Evolutionary conservation across 2,888 invertebrate genomes (phyloP), one percentile per base, ranked within the genome.

Genomic region (Emmelina monodactyla): DNA sequence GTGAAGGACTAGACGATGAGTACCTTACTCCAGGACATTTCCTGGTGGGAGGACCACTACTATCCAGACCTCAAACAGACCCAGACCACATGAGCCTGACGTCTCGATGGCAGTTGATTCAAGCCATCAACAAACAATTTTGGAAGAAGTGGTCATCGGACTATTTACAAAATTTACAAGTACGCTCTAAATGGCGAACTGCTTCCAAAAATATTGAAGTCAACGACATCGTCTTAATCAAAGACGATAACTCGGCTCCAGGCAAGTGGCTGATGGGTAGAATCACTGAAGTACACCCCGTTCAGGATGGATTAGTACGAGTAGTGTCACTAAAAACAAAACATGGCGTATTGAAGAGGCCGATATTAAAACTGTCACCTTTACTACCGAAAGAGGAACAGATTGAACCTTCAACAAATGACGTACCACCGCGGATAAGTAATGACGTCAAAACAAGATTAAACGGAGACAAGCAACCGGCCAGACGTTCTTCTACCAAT

Each of bases 281-380:
- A 4, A 10, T 32, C 12, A 12, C 11, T 2, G 19, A 32, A 22
- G 9, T 22, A 3, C 33, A 33, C 14, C 25, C 25, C 16, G 29
- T 12, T 7, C 12, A 29, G 9, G 29, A 29, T 13, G 29, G 29
- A 7, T 13, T 7, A 12, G 13, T 33, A 6, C 2, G 33, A n/a
- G 33, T 33, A 2, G 33, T 33, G 10, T 25, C 33, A 14, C 6
- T 33, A 10, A 33, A 33, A 33, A 33, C 33, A 11, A 22, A 25
- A 25, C 22, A 33, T 15, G 14, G 11, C 9, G 19, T 30, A 1
- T 4, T 34, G 7, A 34, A 30, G 14, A 2, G 34, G 13, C 34
- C 34, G 12, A 30, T 34, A 5, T 30, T 6, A 9, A 34, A 34
- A 34, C 12, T 34, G n/a, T 10, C 13, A 3, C 19, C 13, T 2